These are phyloP conservation scores for Germaria angustata DNA, from an alignment of 2,888 invertebrate species.

Conservation along the genomic window DNA sequence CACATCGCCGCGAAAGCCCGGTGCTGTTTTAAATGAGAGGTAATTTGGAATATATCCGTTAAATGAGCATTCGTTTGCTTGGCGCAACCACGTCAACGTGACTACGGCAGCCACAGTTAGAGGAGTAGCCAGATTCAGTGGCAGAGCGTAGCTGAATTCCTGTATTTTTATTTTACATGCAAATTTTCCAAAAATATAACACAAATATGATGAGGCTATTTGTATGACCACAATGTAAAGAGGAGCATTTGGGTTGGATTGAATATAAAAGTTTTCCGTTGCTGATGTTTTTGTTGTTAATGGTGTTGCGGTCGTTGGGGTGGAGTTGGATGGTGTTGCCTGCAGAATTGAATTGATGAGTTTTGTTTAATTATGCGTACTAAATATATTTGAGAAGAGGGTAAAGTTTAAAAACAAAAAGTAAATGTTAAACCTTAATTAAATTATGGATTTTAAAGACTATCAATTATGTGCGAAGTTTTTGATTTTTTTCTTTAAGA, in stretches of 20 bases:
- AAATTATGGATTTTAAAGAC: too few species aligned
- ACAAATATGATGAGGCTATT: constrained; percentile 84
- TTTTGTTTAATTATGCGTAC: constrained; percentile 44
- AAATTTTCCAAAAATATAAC: constrained; percentile 87
- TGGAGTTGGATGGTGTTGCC: not conserved
- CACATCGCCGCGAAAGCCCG: constrained; percentile 78
- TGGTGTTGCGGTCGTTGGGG: not conserved
- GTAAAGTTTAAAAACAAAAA: too few species aligned
- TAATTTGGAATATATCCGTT: constrained; percentile 87
- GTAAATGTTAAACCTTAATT: too few species aligned
- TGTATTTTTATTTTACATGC: constrained; percentile 95
- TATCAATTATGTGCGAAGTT: too few species aligned
- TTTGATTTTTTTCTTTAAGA: too few species aligned
- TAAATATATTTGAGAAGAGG: not conserved
- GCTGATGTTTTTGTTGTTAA: constrained; percentile 46
- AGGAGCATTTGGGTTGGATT: constrained; percentile 73
- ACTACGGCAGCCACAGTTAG: constrained; percentile 86
- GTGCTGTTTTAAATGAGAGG: constrained; percentile 91
- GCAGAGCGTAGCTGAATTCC: constrained; percentile 91
- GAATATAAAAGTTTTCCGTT: constrained; percentile 68
- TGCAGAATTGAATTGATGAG: constrained; percentile 39
- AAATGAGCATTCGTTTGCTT: constrained; percentile 85
- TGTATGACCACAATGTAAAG: constrained; percentile 85
- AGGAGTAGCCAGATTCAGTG: constrained; percentile 89
- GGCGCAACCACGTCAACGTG: constrained; percentile 84